Evolutionary conservation across 2,113 vertebrate genomes (phyloP).

Genomic region (Dicerorhinus sumatrensis): DNA sequence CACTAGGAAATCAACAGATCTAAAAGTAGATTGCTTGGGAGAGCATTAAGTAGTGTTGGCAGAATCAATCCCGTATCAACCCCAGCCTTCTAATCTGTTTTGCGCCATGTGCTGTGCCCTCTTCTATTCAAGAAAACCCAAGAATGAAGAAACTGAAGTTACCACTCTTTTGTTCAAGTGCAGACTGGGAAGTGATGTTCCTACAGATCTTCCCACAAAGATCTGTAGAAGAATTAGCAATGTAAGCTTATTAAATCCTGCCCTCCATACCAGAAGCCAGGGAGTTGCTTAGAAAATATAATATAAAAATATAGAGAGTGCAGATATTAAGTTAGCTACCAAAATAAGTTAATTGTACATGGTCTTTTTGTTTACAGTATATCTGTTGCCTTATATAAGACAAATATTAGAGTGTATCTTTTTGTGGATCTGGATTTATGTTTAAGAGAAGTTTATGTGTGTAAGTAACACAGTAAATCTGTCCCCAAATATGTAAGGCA

Average conservation of each 20-base stretch:
- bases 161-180: not conserved
- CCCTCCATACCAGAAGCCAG: not conserved
- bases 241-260: not conserved
- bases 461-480: not conserved
- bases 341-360: not conserved
- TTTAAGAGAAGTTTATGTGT: not conserved
- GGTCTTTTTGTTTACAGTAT: not conserved
- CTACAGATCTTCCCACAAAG: not conserved
- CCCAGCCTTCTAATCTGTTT: not conserved
- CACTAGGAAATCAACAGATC: not conserved
- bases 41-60: not conserved
- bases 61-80: not conserved
- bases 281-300: not conserved
- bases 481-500: not conserved
- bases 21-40: not conserved
- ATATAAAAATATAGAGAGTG: not conserved
- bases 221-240: not conserved
- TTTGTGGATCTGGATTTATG: not conserved
- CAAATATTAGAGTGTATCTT: not conserved
- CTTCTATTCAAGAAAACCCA: not conserved
- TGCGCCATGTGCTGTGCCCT: not conserved
- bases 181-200: not conserved
- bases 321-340: not conserved
- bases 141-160: not conserved
- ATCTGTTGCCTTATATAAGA: not conserved